These are phyloP conservation scores for Murina feae DNA, from an alignment of 2,113 vertebrate species.

Conservation along the genomic window DNA sequence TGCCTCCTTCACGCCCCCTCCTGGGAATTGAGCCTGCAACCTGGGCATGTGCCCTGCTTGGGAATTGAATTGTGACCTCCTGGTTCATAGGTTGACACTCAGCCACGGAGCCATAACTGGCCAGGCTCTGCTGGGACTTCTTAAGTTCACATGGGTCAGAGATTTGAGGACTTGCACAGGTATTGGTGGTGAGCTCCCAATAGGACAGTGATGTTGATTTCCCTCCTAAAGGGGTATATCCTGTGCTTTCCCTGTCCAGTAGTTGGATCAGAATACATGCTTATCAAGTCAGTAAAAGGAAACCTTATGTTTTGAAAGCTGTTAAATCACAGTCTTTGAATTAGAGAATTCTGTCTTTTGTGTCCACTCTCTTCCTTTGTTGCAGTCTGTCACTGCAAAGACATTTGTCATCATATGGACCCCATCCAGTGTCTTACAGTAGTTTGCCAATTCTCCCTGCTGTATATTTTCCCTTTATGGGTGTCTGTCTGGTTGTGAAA, in stretches of 20 bases:
- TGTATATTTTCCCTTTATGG: constrained; percentile 68
- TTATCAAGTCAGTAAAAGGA: constrained; percentile 31
- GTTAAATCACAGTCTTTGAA: constrained; percentile 46
- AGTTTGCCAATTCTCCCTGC: constrained; percentile 74
- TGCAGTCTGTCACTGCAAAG: constrained; percentile 63
- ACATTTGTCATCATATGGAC: constrained; percentile 74
- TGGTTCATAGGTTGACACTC: too few relatives aligned
- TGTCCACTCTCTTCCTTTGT: constrained; percentile 57
- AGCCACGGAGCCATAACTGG: too few relatives aligned
- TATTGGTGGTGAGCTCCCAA: constrained; percentile 19
- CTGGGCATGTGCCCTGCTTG: too few relatives aligned
- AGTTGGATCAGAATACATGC: not conserved
- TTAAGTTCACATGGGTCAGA: not conserved
- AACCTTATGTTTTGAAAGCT: constrained; percentile 26
- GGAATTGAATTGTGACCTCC: too few relatives aligned
- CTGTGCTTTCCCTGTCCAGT: not conserved
- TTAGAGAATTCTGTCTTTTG: constrained; percentile 30
- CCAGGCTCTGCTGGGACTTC: not conserved
- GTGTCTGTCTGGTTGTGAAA: constrained; percentile 72
- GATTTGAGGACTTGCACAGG: constrained; percentile 64
- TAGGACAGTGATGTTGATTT: constrained; percentile 24
- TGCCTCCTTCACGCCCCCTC: too few relatives aligned
- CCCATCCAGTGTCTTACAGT: constrained; percentile 73
- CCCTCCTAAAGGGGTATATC: not conserved
- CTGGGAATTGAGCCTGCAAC: too few relatives aligned